These are phyloP conservation scores for Pterophyllum scalare DNA, from an alignment of 2,113 vertebrate species.

Conservation along the genomic window DNA sequence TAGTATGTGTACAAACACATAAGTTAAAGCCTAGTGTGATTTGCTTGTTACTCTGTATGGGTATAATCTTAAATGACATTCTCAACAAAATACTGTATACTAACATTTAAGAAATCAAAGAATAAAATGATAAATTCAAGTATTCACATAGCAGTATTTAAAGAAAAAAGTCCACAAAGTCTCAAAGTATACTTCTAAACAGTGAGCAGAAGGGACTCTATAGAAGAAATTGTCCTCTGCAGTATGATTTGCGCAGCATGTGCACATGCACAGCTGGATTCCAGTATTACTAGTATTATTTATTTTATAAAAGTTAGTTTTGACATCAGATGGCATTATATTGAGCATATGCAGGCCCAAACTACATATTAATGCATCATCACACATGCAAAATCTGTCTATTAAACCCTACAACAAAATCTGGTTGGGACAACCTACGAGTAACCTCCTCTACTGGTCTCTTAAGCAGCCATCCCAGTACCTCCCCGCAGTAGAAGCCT, in stretches of 20 bases:
- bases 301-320: background rate
- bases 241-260: background rate
- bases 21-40: background rate
- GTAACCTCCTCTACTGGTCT: background rate
- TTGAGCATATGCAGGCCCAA: background rate
- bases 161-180: background rate
- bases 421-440: background rate
- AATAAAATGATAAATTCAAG: background rate
- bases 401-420: background rate
- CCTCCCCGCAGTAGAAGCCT: slow-evolving; percentile 81
- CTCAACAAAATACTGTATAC: background rate
- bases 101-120: background rate
- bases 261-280: background rate
- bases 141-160: background rate
- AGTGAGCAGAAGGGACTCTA: background rate
- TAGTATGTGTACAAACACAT: background rate
- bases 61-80: background rate
- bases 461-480: slow-evolving; percentile 71
- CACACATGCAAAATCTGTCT: background rate
- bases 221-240: background rate
- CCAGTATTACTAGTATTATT: no score
- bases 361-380: background rate
- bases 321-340: background rate
- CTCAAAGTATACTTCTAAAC: background rate
- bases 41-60: background rate